Evolutionary conservation across 2,113 vertebrate species (phyloP), one percentile per base, ranked within the genome.

Genomic region (Dipodomys merriami): DNA sequence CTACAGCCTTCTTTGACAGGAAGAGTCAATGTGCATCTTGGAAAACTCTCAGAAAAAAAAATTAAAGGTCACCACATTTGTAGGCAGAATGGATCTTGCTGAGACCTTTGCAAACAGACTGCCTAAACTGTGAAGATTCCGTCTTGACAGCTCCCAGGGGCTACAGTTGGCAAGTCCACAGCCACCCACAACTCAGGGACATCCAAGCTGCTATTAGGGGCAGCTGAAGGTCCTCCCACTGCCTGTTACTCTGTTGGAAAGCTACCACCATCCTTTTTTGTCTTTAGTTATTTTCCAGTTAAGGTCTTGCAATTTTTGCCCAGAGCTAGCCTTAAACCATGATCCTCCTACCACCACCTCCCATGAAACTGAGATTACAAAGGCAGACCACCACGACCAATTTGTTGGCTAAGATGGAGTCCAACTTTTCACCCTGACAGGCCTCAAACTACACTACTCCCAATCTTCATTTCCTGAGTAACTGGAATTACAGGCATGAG

Each of bases 61-160:
- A 85, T 71, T 87, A 97, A 97, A 97, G 96, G 96, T 97, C 97
- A 97, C 60, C 10, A 1, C 91, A 95, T 97, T 91, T 95, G 95
- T 83, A 95, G 82, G 91, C 91, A 87, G 92, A 93, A 95, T 95
- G 95, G 93, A 95, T 96, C 95, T 96, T 88, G 84, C 68, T 46
- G 49, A 94, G 87, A 94, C 87, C 64, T n/a, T 85, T 53, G 92
- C 86, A 96, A 91, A 92, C 80, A 90, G 68, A 64, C 77, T 53
- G 93, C 30, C 62, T 35, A 60, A 90, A 90, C 1, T 49, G 77
- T 78, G 80, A 83, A 90, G 93, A 88, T 65, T 73, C 53, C 23
- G 30, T 60, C 39, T 69, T 95, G 78, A 95, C 82, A 90, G 93
- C 71, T 85, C 74, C 84, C 1, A 3, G 72, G 76, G 18, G 6